Evolutionary conservation across 2,888 invertebrate genomes (phyloP), one percentile per base, ranked within the genome.

Genomic region (Protodeltote pygarga): DNA sequence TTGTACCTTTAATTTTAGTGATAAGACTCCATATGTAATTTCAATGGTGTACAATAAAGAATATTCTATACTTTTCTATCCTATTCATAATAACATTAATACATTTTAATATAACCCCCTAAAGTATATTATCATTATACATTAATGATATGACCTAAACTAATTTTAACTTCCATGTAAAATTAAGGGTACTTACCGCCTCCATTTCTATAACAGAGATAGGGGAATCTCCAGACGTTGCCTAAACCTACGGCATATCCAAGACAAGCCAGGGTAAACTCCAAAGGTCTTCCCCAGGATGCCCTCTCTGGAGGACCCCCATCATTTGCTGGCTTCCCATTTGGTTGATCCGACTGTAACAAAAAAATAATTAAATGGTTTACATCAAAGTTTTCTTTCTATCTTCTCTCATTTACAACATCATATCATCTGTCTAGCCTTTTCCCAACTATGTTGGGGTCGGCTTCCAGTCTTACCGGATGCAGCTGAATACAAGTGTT

Each of bases 211-310:
- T 96, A 96, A 74, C 94, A 94, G 32, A 96, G 91, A 80, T 95
- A 96, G 4, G 96, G 96, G 83, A 96, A 96, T 60, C 96, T 92
- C 95, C 95, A 95, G 31, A 96, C 95, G 79, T 96, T 96, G 51
- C 96, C 96, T 53, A 96, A 90, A 28, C 96, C 96, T 31, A 96
- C 95, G 21, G 96, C 95, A 71, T 96, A 95, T 23, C 96, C 95
- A 57, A 96, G 91, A 79, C 95, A 96, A 37, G 95, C 95, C 71
- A 96, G 90, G 51, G 96, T 93, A 77, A 96, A 96, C 89, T 96
- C 96, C 73, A 95, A 55, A 5, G 94, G 94, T 25, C 93, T 90
- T 41, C 92, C 93, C 95, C 95, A 95, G 46, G 88, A 88, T 3
- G 93, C 93, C 54, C 93, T 82, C 24, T 86, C 83, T 3, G 87